Evolutionary conservation across 2,888 invertebrate genomes (phyloP).

Genomic region (Stenchaetothrips biformis): DNA sequence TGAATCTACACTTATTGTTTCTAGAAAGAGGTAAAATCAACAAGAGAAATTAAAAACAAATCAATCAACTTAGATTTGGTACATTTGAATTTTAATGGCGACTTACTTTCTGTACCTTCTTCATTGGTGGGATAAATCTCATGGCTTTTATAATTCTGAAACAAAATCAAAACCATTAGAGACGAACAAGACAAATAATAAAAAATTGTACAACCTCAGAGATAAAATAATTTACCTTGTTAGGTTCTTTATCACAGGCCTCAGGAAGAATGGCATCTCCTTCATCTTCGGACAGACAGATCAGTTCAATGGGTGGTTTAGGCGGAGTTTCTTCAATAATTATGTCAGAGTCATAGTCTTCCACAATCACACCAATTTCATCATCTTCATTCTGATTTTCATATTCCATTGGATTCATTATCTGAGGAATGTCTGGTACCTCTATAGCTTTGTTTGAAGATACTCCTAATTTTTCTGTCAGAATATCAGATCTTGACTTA

Average conservation of each 20-base stretch:
- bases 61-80: not conserved
- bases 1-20: no score
- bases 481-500: no score
- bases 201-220: not conserved
- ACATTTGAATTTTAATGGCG: no score
- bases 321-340: not conserved
- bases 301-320: not conserved
- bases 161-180: no score
- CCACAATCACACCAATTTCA: not conserved
- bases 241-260: not conserved
- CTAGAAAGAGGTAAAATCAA: not conserved
- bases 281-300: not conserved
- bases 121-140: no score
- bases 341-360: not conserved
- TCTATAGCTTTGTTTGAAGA: not conserved
- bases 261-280: not conserved
- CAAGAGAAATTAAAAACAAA: not conserved
- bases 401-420: not conserved
- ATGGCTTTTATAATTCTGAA: no score
- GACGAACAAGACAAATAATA: not conserved
- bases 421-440: no score
- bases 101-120: no score
- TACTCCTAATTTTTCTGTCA: no score
- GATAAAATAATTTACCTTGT: not conserved
- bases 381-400: not conserved